A percentile compares a stretch with the other conserved stretches of the same genome.
Evolutionary conservation across 2,797 vertebrate genomes (phyloP).

Genomic region (Rhynchonycteris naso): DNA sequence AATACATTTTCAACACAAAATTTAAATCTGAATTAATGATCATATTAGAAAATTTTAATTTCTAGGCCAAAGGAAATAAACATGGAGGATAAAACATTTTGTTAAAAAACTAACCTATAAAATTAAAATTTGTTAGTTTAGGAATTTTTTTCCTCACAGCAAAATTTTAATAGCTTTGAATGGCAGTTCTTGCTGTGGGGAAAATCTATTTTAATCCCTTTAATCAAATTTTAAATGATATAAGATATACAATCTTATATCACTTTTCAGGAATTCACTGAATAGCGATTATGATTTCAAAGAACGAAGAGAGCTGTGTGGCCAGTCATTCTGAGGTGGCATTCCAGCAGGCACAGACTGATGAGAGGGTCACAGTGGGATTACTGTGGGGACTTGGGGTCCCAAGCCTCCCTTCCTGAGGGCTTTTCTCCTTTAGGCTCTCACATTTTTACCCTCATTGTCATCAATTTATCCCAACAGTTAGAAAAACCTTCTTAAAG

Average conservation of each 20-base stretch:
- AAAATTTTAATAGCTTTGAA: background rate
- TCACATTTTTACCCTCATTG: background rate
- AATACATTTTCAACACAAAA: conserved; percentile 18
- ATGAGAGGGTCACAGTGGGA: background rate
- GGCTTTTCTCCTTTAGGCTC: background rate
- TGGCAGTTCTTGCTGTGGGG: background rate
- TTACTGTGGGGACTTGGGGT: too few relatives aligned
- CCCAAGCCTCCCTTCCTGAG: background rate
- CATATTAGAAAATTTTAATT: background rate
- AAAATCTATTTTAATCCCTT: background rate
- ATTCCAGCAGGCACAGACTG: background rate
- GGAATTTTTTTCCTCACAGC: background rate
- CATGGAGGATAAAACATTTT: background rate
- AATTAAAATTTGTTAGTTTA: background rate
- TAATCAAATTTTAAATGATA: conserved; percentile 5
- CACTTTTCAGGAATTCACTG: background rate
- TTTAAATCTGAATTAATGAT: conserved; percentile 2
- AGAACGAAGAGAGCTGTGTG: background rate
- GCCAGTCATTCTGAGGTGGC: background rate
- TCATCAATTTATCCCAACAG: background rate
- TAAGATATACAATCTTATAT: background rate
- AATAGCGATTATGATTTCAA: background rate
- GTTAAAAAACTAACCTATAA: background rate
- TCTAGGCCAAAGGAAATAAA: conserved; percentile 15
- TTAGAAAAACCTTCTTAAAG: background rate